Base-by-base conservation (phyloP, 2,888 invertebrate genomes). In the Sceliomorpha sp. region DNA sequence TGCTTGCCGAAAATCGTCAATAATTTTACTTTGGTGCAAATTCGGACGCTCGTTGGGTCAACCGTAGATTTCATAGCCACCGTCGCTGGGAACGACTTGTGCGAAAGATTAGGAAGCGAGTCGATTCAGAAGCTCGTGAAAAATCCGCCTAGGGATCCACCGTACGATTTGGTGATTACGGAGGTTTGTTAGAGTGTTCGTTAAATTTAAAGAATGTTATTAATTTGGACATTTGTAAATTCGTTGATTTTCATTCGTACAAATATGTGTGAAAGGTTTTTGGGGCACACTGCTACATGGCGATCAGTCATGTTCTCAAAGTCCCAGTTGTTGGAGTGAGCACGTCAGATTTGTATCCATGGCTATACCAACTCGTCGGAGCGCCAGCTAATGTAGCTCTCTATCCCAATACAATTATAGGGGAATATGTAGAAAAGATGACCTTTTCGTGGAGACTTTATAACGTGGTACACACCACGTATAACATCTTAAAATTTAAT, bases 131-230 rank as follows among this genome's bases (percentile, higher is more conserved):
- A 76, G 1, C 63, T 84, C 2, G 70, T 80, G 1, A 59, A 62
- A 24, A 77, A 82, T 68, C 79, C 79, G 12, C 79, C 79, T 0
- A 75, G 59, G 0, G 64, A 80, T 70, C 78, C 79, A 12, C 76
- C 79, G 0, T 84, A 85, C 34, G 83, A 86, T 64, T 9, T 81
- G 1, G 36, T 84, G 0, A 73, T 86, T 29, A 72, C 68, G 0
- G 82, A 85, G 75, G 82, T 83, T 53, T 63, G 51, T 55, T 20
- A 29, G 8, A 29, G 4, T 24, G 24, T 7, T 7, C 7, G 29
- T 2, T 62, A 14, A 36, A 42, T 56, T 14, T 27, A 47, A 12
- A 42, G 50, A 13, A 45, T 6, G 14, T 37, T 40, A 29, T 7
- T 2, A 29, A 29, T n/a, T 37, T 26, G 10, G 8, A 27, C 10